phyloP scores from a whole-genome alignment of 2,888 invertebrate genomes.

The Catocala nupta region DNA sequence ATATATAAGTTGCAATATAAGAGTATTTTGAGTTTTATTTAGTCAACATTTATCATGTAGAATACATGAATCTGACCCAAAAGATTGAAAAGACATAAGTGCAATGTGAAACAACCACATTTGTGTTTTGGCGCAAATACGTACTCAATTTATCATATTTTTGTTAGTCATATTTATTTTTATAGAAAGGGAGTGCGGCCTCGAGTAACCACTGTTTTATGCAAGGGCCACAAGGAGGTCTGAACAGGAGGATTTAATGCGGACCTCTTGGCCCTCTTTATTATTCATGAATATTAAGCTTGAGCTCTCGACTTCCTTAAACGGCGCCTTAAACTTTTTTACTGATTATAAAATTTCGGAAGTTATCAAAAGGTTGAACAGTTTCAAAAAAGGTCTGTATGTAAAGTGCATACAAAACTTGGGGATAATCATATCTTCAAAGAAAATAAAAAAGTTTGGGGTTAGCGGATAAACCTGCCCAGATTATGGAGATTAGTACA shows the following conservation, averaged over 20 bases:
- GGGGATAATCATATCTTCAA: conserved; percentile 11
- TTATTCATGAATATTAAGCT: conserved; percentile 65
- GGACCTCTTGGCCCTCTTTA: conserved; percentile 54
- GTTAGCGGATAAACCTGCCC: conserved; percentile 3
- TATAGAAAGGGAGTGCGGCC: conserved; percentile 1
- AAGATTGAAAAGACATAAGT: no score
- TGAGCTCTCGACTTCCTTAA: conserved; percentile 46
- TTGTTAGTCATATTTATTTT: neutral
- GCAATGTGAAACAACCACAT: no score
- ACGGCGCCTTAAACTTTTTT: conserved; percentile 55
- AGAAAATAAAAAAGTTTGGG: conserved; percentile 10
- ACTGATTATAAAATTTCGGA: conserved; percentile 51
- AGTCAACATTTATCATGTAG: no score
- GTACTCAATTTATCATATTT: no score
- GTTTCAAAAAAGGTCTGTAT: conserved; percentile 44
- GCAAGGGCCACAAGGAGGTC: conserved; percentile 24
- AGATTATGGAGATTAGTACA: conserved; percentile 10
- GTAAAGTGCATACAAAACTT: conserved; percentile 13
- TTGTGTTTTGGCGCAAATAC: no score
- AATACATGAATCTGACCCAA: no score
- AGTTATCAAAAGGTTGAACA: conserved; percentile 51
- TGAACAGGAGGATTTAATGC: conserved; percentile 45
- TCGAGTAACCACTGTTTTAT: conserved; percentile 15
- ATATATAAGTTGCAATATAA: no score
- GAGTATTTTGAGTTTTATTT: no score